Base-by-base conservation (phyloP, 2,888 invertebrate species). In the Brachyptera putata region DNA sequence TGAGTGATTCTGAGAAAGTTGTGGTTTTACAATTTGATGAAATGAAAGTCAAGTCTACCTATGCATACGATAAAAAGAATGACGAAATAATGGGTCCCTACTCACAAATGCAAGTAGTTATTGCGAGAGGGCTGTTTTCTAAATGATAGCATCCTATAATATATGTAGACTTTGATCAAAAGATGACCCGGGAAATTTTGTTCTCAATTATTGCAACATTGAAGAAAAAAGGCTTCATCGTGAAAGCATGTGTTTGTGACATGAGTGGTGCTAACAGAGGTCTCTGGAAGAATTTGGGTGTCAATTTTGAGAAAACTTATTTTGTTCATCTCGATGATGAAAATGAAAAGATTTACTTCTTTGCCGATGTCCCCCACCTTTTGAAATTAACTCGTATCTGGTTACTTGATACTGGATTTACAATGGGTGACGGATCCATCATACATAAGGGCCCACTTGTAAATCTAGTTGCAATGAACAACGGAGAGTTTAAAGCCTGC, bases 101-200 rank as follows among this genome's bases (percentile, higher is more conserved):
- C 21, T 46, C 43, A 4, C 49, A 60, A 25, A 62, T 69, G 56
- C 69, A 67, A 64, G 66, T 66, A 13, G 60, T 67, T 18, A 67
- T 70, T 62, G 66, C 63, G 16, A 58, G 66, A 57, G 66, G 69
- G 7, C 34, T 69, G 7, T 65, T 64, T 59, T 63, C 37, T 1
- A 63, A 66, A 13, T 68, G 67, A 68, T 65, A 68, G 24, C 68
- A 69, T 34, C 66, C 66, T 30, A 61, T 68, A n/a, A n/a, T n/a
- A n/a, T 69, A 61, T 58, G 55, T 67, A 9, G 64, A 61, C 13
- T 71, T 72, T 63, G 71, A 70, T 60, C 50, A 66, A 61, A 69
- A 66, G 60, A 67, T 71, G 53, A 70, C 69, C 16, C 59, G 66
- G 61, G 22, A 63, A 2, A 61, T 69, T 61, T 60, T 68, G 24